phyloP scores from a whole-genome alignment of 2,888 invertebrate genomes.

The Gnatocerus cornutus region DNA sequence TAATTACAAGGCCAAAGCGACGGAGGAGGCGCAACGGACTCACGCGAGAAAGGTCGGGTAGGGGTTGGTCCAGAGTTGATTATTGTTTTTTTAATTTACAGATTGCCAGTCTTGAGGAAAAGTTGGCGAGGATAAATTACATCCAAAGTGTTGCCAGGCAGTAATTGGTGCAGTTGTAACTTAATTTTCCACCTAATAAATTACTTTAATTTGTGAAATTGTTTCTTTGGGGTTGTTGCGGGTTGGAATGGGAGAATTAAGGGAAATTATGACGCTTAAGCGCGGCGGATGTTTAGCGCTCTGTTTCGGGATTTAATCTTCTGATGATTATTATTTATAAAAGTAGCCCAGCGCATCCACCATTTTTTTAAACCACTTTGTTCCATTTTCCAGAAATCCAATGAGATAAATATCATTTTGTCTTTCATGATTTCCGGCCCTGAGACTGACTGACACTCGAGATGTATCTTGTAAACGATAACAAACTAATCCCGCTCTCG shows the following conservation, averaged over 20 bases:
- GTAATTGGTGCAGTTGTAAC: slow-evolving; percentile 36
- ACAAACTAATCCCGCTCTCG: not conserved
- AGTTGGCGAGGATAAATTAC: slow-evolving; percentile 46
- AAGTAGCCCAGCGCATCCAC: too few species aligned
- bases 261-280: not conserved
- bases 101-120: slow-evolving; percentile 40
- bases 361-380: too few species aligned
- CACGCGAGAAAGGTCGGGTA: slow-evolving; percentile 64
- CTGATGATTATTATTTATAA: too few species aligned
- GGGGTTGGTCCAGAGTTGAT: not conserved
- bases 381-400: too few species aligned
- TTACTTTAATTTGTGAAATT: slow-evolving; percentile 42
- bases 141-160: slow-evolving; percentile 30
- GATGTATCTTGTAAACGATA: not conserved
- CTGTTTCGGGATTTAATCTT: too few species aligned
- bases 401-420: too few species aligned
- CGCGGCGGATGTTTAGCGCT: too few species aligned
- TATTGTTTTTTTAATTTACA: slow-evolving; percentile 30
- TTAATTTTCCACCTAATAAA: slow-evolving; percentile 49
- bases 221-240: slow-evolving; percentile 5
- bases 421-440: too few species aligned
- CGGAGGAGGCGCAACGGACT: slow-evolving; percentile 59
- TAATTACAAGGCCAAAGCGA: slow-evolving; percentile 63
- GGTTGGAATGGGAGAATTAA: not conserved
- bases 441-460: too few species aligned